Base-by-base conservation (phyloP, 2,888 invertebrate species). In the Mylabris sibirica region DNA sequence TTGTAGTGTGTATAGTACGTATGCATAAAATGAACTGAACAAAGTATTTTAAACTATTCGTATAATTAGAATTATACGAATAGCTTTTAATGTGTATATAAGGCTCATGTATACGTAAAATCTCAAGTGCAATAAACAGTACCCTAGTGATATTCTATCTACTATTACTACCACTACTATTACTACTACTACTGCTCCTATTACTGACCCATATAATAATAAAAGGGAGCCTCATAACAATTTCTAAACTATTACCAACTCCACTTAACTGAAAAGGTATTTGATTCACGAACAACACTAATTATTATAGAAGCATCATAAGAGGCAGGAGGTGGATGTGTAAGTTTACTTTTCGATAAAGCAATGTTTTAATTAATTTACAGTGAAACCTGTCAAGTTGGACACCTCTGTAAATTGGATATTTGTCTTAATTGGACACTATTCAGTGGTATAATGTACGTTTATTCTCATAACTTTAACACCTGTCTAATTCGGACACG, bases 221-320 rank as follows among this genome's bases (percentile, higher is more conserved):
- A 35, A 35, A 35, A 35, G 14, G 14, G 4, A 3, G 49, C 6
- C 8, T 49, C 20, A 49, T 49, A 20, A 49, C 20, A 49, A 49
- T 49, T 49, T 20, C 17, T 49, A 20, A 49, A 20, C 49, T 49
- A 49, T 20, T 49, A 49, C 20, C 49, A 49, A 49, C 49, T 49
- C 14, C 41, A 41, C 41, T 41, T 41, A 41, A 41, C n/a, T 41
- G 14, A 35, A 35, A 12, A 35, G 12, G 35, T 12, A 35, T n/a
- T 41, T 41, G 11, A 41, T 41, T 14, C 11, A 41, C 41, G n/a
- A 41, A 12, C 14, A 41, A 5, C 41, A 41, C 41, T n/a, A 41
- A 41, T 41, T 41, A 41, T 14, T 41, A 14, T 3, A n/a, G 4
- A 41, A 38, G 11, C 11, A 38, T 12, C 38, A 38, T 12, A 14